Base-by-base conservation (phyloP, 2,797 vertebrate genomes). In the Percopsis omiscomaycus region DNA sequence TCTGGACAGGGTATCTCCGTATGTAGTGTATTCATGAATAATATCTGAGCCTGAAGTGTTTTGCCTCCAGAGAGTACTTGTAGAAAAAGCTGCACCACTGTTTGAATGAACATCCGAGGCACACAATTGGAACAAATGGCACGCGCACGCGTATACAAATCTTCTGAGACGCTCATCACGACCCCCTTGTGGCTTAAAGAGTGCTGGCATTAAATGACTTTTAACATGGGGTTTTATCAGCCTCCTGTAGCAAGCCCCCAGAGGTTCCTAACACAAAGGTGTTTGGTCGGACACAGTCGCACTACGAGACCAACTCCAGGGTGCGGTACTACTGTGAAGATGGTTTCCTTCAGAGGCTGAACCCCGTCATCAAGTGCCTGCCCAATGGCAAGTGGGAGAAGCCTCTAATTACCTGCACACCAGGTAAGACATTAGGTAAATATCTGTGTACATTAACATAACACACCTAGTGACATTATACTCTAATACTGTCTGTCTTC, bases 191-290 rank as follows among this genome's bases (percentile, higher is more conserved):
- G 37, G 37, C 37, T 1, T 42, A 10, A 42, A 42, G 37, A 42
- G 22, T 9, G 9, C 9, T 42, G 6, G 9, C 37, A 10, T 9
- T 42, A 42, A 9, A 8, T 6, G 37, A 6, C 6, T 42, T 42
- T 42, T 42, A 2, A 8, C 9, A 9, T 48, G 50, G 29, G 28
- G 29, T 16, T 11, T n/a, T 5, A 9, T 10, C 74, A 98, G 97
- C 95, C 2, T 95, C 91, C 56, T 98, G 97, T 0, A 90, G 93
- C 1, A 75, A 92, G 0, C 96, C 95, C 0, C 96, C 96, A 0
- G 45, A 78, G 1, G 70, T 96, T 30, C 84, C 79, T 37, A 75
- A 94, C 0, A 91, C 96, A 4, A 91, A 77, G 0, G 75, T 92
- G 63, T 96, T 94, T 0, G 95, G 97, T 55, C 93, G 79, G 80